Base-by-base conservation (phyloP, 2,797 vertebrate species). In the Neosilurus mollespiculum region DNA sequence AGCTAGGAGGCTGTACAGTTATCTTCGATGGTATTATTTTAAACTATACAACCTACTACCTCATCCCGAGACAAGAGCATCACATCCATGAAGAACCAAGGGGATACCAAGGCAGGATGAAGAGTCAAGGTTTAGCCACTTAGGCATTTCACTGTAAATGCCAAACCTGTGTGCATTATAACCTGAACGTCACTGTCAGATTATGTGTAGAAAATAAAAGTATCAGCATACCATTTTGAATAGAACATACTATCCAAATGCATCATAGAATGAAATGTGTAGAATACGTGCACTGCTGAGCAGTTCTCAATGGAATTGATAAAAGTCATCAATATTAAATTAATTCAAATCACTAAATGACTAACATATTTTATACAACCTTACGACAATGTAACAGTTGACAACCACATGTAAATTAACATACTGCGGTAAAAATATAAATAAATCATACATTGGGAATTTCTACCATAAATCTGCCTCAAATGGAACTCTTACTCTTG, bases 1-100 rank as follows among this genome's bases (percentile, higher is more conserved):
- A 99, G 97, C 97, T 98, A 99, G 97, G 96, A 99, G 97, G 98
- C 96, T 98, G 98, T 99, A 99, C 96, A 99, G 98, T 98, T 96
- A 98, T 98, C 97, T 96, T 96, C 97, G 95, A 94, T 95, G 96
- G 94, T 97, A 94, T 97, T 96, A 97, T 96, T 97, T 96, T 98
- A 93, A 98, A 98, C 97, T 97, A 98, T 98, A 99, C 97, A 98
- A 99, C 97, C 97, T 98, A 99, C 98, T 99, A 98, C 97, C 98
- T 99, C 97, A 99, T 88, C 97, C 95, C 95, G 97, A 91, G 95
- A 94, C 88, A 96, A 93, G 95, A 95, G 95, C 89, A 65, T 79
- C 71, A 81, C 73, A 66, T 22, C 67, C n/a, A 83, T 88, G 62
- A 24, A 34, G 54, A 34, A 61, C 30, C 49, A 43, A 62, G 53